Evolutionary conservation across 2,888 invertebrate genomes (phyloP), one percentile per base, ranked within the genome.

Genomic region (Cremastinae sp.): DNA sequence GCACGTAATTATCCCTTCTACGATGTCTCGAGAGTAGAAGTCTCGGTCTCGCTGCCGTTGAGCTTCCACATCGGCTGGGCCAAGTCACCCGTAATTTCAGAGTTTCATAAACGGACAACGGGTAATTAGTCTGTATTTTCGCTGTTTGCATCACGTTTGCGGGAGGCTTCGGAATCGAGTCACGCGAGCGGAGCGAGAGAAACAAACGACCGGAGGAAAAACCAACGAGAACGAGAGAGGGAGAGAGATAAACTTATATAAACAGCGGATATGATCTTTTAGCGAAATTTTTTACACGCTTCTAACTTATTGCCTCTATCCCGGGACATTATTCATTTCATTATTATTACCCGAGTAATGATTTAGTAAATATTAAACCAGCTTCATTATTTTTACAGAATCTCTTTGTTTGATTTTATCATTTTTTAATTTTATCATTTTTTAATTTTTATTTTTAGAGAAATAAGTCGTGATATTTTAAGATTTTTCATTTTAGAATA

Each of bases 71-170:
- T n/a, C n/a, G n/a, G n/a, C n/a, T n/a, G n/a, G n/a, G n/a, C n/a
- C n/a, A n/a, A 62, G 61, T 47, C 61, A 49, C 47, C 61, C 47
- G 61, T 62, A 62, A 47, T 62, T 47, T 62, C 47, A 37, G 61
- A 51, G 49, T 64, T 51, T 64, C 64, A 64, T 64, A 64, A 64
- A 64, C 28, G 51, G 64, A 64, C 64, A 64, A 51, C 64, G 51
- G 51, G 14, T 64, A 64, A 64, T 64, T 64, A 64, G 51, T 64
- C n/a, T n/a, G n/a, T n/a, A n/a, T 51, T 51, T 64, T 39, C 12
- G 64, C 47, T 47, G n/a, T 62, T 47, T 62, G 37, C 37, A 18
- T n/a, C n/a, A n/a, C 35, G 61, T 35, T 62, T 47, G 49, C 61
- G 61, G 49, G 47, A 47, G 47, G 18, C 47, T 35, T 47, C 47